Base-by-base conservation (phyloP, 2,888 invertebrate species). In the Helleia helle region DNA sequence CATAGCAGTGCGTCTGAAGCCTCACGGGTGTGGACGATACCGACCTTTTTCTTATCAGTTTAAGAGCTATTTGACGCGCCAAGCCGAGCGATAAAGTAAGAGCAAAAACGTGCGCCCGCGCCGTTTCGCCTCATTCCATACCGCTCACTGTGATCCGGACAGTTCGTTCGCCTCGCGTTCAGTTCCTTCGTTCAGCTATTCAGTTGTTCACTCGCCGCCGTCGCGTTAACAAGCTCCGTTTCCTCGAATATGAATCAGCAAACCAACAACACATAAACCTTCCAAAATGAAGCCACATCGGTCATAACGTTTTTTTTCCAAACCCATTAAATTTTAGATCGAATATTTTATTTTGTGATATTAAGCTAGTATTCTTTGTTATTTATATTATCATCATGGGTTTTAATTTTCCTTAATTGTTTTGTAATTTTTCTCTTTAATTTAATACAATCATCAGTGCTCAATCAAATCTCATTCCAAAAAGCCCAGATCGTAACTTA, bases 391-490 rank as follows among this genome's bases (percentile, higher is more conserved):
- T 69, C 65, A 79, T 60, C 64, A 83, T 81, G 83, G 71, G 70
- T 79, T 71, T 66, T 57, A 73, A 73, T 74, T 71, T 71, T 73
- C 62, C 70, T 69, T 62, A 67, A 58, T 77, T 75, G 65, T 70
- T 62, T 62, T 60, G 62, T 65, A 53, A 54, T 41, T 52, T 67
- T 34, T 34, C 18, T 9, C 22, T 34, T 34, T 18, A 22, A 7
- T 18, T 22, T 34, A 22, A 22, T 63, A 65, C 55, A 64, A 66
- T 68, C 24, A 31, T 69, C 73, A 74, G 81, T 81, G 83, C 84
- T 84, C 84, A 84, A 83, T 66, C 71, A 71, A 80, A 80, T 80
- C 80, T 84, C 84, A 84, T 84, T 84, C 84, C 84, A 83, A 76
- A 74, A 65, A 66, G 49, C 67, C 71, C 72, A 71, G 65, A 73